Evolutionary conservation across 2,113 vertebrate species (phyloP).

Genomic region (Syngnathus scovelli): DNA sequence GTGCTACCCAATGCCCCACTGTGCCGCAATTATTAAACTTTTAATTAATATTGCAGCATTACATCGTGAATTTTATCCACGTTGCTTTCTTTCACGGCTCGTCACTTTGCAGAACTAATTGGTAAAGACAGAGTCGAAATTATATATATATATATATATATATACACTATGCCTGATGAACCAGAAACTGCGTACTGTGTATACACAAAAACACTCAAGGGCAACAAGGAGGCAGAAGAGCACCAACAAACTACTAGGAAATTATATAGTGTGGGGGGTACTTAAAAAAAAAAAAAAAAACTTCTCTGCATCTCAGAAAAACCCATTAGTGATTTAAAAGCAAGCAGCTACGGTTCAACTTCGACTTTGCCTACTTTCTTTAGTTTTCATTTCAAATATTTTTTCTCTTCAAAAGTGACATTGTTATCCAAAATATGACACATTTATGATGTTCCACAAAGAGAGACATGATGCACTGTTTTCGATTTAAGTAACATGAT

Average conservation of each 20-base stretch:
- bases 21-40: slow-evolving; percentile 60
- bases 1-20: slow-evolving; percentile 50
- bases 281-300: not conserved
- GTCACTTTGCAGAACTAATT: slow-evolving; percentile 47
- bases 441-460: slow-evolving; percentile 17
- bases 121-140: slow-evolving; percentile 49
- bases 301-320: not conserved
- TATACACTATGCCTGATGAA: slow-evolving; percentile 28
- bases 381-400: slow-evolving; percentile 30
- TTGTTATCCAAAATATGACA: slow-evolving; percentile 26
- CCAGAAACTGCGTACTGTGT: slow-evolving; percentile 21
- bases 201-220: slow-evolving; percentile 38
- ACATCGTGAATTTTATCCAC: slow-evolving; percentile 56
- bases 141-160: slow-evolving; percentile 13
- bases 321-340: not conserved
- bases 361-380: not conserved
- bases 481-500: slow-evolving; percentile 32
- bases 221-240: slow-evolving; percentile 28
- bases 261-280: not conserved
- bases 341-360: not conserved
- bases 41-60: slow-evolving; percentile 58
- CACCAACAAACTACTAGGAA: slow-evolving; percentile 9
- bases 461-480: slow-evolving; percentile 14
- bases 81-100: slow-evolving; percentile 54
- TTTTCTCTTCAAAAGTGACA: slow-evolving; percentile 27